Evolutionary conservation across 2,797 vertebrate species (phyloP), one percentile per base, ranked within the genome.

Genomic region (Argyrosomus regius): DNA sequence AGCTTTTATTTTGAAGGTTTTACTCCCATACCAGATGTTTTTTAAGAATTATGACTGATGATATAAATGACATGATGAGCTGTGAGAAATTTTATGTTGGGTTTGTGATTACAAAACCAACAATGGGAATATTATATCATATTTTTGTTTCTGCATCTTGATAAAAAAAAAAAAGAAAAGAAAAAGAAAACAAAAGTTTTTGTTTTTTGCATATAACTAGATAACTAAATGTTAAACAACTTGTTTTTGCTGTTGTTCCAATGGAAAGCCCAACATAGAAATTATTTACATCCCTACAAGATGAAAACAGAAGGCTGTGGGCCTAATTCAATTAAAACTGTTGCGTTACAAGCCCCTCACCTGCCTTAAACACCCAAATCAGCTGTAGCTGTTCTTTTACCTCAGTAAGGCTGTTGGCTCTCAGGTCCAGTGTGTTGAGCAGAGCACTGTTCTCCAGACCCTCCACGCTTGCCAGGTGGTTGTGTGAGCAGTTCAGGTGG

Each of bases 391-490:
- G 16, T 1, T 45, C 10, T 26, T 56, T 68, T 95, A 99, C 98
- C 97, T 98, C 95, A 72, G 91, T 94, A n/a, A 99, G 95, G 76
- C 94, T 96, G 95, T 99, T 99, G 89, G 96, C 95, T 58, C 95
- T 96, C 85, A 98, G 93, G 78, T 97, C 96, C 89, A 99, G 89
- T 20, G 94, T 95, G 66, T 95, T 94, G 39, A 99, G 96, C 43
- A 99, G 94, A 66, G 94, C 96, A 75, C 94, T 97, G 82, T 95
- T 96, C 89, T 96, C 96, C 91, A 99, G 95, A 64, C 95, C 97
- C 81, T 97, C 96, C 79, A 96, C 77, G 0, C 87, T 81, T 24
- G 88, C 92, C 78, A 99, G 96, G 89, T 98, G 95, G 94, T 99
- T 99, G 92, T 97, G 93, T 11, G 97, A 98, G 83, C 96, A 98